Evolutionary conservation across 92 coral and sea anemone species (phyloP).

Genomic region (Phenganax marumi): DNA sequence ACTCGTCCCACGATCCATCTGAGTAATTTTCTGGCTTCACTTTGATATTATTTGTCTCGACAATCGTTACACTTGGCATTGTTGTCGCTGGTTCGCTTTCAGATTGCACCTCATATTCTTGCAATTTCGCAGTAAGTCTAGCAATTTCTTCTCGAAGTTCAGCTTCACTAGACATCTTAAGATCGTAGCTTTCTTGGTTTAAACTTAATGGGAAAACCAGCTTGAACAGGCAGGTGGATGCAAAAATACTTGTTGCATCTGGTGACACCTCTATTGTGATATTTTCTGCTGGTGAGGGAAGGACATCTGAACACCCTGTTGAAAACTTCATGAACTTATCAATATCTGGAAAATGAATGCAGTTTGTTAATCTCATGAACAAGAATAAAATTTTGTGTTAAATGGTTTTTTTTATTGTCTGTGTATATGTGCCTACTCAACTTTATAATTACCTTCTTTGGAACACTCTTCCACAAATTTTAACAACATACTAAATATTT

Average conservation of each 20-base stretch:
- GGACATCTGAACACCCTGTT: constrained; percentile 7
- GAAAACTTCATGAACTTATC: constrained; percentile 15
- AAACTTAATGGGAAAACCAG: not conserved
- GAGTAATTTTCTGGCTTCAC: no score
- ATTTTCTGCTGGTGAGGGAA: constrained; percentile 1
- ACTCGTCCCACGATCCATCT: no score
- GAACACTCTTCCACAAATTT: not conserved
- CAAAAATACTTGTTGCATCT: constrained; percentile 20
- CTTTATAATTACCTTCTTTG: not conserved
- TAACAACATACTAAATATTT: not conserved
- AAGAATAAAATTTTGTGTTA: not conserved
- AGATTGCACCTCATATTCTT: no score
- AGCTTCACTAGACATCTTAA: no score
- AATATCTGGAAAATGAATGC: not conserved
- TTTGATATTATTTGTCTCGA: no score
- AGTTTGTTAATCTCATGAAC: not conserved
- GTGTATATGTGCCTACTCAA: no score
- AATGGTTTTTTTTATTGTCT: not conserved
- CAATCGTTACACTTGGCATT: no score
- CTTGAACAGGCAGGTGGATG: constrained; percentile 35
- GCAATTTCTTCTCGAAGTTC: no score
- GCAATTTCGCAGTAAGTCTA: no score
- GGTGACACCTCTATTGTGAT: not conserved
- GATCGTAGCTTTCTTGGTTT: no score
- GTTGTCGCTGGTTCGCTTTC: no score